Percentiles rank a stretch among this genome's conserved stretches.
phyloP scores from a whole-genome alignment of 2,113 vertebrate species.

The Sinosuthora webbiana region DNA sequence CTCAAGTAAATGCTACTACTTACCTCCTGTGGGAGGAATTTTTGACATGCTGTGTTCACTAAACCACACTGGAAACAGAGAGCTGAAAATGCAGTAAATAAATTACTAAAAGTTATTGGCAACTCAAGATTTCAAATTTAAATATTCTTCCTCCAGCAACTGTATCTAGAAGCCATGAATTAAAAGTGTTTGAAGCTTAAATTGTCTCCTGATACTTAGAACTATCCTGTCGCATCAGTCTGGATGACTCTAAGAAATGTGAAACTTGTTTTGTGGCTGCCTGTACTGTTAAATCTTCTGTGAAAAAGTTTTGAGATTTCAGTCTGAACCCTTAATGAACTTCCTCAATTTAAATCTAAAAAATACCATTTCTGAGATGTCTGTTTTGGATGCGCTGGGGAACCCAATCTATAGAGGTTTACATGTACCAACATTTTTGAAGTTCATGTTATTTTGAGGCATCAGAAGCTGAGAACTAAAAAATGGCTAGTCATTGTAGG shows the following conservation, averaged over 20 bases:
- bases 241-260: not conserved
- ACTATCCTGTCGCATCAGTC: not conserved
- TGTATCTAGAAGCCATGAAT: not conserved
- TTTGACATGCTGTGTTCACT: not conserved
- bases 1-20: not conserved
- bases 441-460: not conserved
- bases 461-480: not conserved
- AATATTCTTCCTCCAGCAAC: not conserved
- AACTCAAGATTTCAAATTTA: not conserved
- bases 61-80: not conserved
- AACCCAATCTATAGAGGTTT: not conserved
- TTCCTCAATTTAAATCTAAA: not conserved
- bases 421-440: not conserved
- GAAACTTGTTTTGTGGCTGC: not conserved
- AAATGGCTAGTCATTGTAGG: not conserved
- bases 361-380: not conserved
- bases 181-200: not conserved
- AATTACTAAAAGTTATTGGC: not conserved
- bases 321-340: not conserved
- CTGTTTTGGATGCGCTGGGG: not conserved
- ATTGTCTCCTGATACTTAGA: not conserved
- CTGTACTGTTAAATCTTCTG: not conserved
- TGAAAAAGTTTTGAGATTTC: not conserved
- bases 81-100: not conserved
- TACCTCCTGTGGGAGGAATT: not conserved